Conservation (phyloP, 2,888 invertebrate species). For the Trichogramma evanescens region DNA sequence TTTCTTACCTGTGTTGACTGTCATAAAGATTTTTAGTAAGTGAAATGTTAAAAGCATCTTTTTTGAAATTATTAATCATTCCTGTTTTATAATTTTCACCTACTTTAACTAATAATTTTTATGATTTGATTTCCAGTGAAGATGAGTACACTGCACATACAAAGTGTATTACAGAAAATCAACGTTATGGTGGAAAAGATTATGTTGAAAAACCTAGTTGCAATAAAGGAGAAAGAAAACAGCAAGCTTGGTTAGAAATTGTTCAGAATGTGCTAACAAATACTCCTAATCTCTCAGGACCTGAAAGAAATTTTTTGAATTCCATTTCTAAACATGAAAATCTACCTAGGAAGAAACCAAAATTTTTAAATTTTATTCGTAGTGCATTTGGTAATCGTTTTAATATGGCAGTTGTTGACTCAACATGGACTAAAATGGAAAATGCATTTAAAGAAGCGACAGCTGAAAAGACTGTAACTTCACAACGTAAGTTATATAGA, state of each 20-base stretch:
- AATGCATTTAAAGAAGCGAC: constrained; percentile 30
- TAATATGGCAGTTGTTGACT: constrained; percentile 55
- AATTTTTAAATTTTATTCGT: constrained; percentile 72
- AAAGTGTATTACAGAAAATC: constrained; percentile 64
- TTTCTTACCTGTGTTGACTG: constrained; percentile 90
- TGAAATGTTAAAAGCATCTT: constrained; percentile 7
- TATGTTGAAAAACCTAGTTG: constrained; percentile 61
- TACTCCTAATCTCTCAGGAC: constrained; percentile 51
- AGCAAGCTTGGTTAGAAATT: constrained; percentile 74
- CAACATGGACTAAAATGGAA: constrained; percentile 59
- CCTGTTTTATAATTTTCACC: constrained; percentile 33
- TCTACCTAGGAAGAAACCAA: constrained; percentile 77
- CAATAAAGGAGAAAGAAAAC: constrained; percentile 82
- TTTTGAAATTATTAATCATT: constrained; percentile 43
- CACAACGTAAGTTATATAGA: constrained; percentile 11
- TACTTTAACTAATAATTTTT: constrained; percentile 1
- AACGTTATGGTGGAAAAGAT: constrained; percentile 81
- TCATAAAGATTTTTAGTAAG: constrained; percentile 77
- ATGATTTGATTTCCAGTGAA: constrained; percentile 51
- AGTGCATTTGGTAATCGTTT: constrained; percentile 56
- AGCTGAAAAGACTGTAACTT: constrained; percentile 13
- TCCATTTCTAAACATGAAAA: constrained; percentile 67
- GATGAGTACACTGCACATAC: constrained; percentile 54
- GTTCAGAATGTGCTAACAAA: constrained; percentile 60
- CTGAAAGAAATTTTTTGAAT: constrained; percentile 59